These are phyloP conservation scores for Epicauta chinensis DNA, from an alignment of 1,140 invertebrate species.

Conservation along the genomic window DNA sequence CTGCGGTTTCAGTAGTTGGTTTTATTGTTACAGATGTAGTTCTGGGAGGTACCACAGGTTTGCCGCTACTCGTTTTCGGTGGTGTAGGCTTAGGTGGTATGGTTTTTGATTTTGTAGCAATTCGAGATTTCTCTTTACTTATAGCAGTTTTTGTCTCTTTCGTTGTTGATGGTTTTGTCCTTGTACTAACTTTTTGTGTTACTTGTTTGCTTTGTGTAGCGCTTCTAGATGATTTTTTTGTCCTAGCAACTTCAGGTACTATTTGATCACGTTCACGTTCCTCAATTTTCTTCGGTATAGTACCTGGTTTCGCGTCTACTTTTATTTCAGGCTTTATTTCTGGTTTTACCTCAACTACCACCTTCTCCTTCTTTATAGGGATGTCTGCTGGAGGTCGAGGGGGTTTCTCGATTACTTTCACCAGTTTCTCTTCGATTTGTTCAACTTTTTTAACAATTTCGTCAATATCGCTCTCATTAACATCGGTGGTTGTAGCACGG, in stretches of 20 bases:
- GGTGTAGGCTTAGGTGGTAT: conserved; percentile 18
- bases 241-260: conserved; percentile 49
- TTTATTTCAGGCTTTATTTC: conserved; percentile 13
- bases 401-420: conserved; percentile 9
- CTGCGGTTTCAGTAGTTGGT: conserved; percentile 1
- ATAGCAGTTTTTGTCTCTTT: neutral
- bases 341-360: conserved; percentile 2
- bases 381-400: neutral
- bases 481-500: conserved; percentile 14
- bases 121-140: conserved; percentile 11
- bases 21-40: conserved; percentile 14
- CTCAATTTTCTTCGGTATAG: too few relatives aligned
- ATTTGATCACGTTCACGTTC: conserved; percentile 47
- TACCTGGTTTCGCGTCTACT: conserved; percentile 8
- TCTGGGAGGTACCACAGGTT: conserved; percentile 1
- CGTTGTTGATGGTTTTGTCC: conserved; percentile 4
- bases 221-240: conserved; percentile 22
- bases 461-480: conserved; percentile 5
- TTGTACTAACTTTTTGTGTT: conserved; percentile 2
- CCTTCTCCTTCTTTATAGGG: too few relatives aligned
- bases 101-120: conserved; percentile 17
- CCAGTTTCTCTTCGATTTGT: conserved; percentile 1
- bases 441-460: neutral
- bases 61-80: too few relatives aligned
- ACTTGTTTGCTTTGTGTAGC: conserved; percentile 1